These are phyloP conservation scores for Netelia melanura DNA, from an alignment of 2,888 invertebrate species.

Conservation along the genomic window DNA sequence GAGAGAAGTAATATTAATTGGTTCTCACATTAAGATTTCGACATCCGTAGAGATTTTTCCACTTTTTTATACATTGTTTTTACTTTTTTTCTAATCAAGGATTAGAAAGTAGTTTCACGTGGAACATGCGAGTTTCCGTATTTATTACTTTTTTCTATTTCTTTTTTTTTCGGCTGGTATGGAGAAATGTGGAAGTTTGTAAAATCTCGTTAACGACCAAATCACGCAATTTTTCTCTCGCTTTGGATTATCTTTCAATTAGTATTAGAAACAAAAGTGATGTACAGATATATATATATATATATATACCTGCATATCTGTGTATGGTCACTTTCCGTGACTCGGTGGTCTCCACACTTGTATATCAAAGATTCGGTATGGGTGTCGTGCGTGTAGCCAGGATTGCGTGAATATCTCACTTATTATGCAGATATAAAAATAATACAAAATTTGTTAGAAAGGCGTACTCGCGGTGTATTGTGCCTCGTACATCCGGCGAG, in stretches of 20 bases:
- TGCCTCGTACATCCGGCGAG: slow-evolving; percentile 58
- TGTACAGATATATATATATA: slow-evolving; percentile 6
- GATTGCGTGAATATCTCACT: slow-evolving; percentile 72
- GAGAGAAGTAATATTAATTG: no score
- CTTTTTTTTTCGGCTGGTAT: neutral
- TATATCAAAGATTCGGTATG: slow-evolving; percentile 27
- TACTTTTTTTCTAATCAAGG: neutral
- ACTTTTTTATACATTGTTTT: neutral
- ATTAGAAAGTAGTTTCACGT: slow-evolving; percentile 47
- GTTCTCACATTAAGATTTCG: neutral
- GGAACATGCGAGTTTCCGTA: slow-evolving; percentile 36
- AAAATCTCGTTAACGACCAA: slow-evolving; percentile 18
- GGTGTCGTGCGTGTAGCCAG: slow-evolving; percentile 68
- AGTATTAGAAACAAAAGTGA: neutral
- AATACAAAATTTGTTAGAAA: slow-evolving; percentile 67
- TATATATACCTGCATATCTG: neutral
- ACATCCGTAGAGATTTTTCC: neutral
- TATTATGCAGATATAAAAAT: slow-evolving; percentile 68
- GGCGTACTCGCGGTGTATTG: slow-evolving; percentile 58
- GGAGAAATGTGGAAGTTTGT: slow-evolving; percentile 45
- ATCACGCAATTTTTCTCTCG: slow-evolving; percentile 37
- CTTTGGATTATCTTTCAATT: slow-evolving; percentile 38
- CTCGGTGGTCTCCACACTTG: neutral
- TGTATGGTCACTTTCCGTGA: slow-evolving; percentile 26
- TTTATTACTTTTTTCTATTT: slow-evolving; percentile 8